Evolutionary conservation across 1,140 invertebrate genomes (phyloP).

Genomic region (Microplitis mediator): DNA sequence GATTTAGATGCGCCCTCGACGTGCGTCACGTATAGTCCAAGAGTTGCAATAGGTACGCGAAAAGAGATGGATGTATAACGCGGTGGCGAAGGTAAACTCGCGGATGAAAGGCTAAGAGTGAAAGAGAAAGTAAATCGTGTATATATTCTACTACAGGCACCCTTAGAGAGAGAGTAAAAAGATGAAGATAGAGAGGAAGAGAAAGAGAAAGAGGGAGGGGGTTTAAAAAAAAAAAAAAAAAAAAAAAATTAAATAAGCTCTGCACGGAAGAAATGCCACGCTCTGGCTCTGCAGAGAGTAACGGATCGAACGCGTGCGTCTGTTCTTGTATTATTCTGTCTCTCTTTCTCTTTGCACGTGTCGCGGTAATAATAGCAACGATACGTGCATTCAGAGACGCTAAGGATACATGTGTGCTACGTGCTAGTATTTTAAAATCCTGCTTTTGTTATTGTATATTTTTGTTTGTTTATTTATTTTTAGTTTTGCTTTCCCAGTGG

Average conservation of each 20-base stretch:
- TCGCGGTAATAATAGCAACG: conserved; percentile 25
- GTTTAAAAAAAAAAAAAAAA: neutral
- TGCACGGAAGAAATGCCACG: neutral
- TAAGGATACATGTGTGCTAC: conserved; percentile 15
- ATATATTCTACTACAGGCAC: too few relatives aligned
- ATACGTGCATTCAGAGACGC: conserved; percentile 21
- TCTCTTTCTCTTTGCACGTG: conserved; percentile 22
- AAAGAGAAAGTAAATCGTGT: too few relatives aligned
- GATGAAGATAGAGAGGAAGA: too few relatives aligned
- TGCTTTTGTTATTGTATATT: neutral
- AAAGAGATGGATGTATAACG: too few relatives aligned
- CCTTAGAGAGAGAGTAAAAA: too few relatives aligned
- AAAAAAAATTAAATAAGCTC: conserved; percentile 11
- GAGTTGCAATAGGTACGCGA: too few relatives aligned
- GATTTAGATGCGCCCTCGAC: conserved; percentile 14
- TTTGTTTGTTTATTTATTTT: neutral
- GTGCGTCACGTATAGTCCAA: neutral
- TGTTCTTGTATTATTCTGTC: conserved; percentile 4
- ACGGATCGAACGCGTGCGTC: conserved; percentile 2
- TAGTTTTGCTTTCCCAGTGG: neutral
- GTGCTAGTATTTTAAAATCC: conserved; percentile 12
- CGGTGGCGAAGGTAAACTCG: too few relatives aligned
- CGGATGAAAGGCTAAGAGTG: too few relatives aligned
- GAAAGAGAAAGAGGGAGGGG: too few relatives aligned
- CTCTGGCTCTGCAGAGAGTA: conserved; percentile 2